Conservation (phyloP, 2,113 vertebrate species). For the Leptobrachium leishanense region DNA sequence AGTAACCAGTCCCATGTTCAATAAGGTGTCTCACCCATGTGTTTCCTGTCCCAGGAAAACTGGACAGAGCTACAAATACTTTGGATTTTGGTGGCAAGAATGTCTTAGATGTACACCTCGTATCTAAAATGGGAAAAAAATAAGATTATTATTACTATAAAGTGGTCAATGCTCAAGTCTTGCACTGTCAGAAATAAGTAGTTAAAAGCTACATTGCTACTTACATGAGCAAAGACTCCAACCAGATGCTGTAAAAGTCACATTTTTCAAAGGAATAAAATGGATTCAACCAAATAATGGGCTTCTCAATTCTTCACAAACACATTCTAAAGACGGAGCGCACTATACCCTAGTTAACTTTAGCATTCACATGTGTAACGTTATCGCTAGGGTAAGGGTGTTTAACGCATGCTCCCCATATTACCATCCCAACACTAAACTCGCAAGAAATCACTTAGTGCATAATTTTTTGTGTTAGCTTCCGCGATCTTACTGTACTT, state of each 20-base stretch:
- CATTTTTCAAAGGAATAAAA: no score
- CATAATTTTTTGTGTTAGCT: no score
- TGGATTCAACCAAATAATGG: no score
- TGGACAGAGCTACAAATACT: slow-evolving; percentile 86
- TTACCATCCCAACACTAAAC: no score
- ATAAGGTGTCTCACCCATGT: slow-evolving; percentile 94
- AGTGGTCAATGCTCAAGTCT: not conserved
- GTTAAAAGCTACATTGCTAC: not conserved
- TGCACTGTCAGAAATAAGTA: not conserved
- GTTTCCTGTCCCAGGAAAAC: slow-evolving; percentile 94
- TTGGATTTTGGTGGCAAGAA: slow-evolving; percentile 86
- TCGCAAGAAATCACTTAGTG: no score
- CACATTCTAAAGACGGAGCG: no score
- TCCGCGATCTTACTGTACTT: no score
- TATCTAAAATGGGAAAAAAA: slow-evolving; percentile 67
- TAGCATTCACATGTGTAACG: no score
- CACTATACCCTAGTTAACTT: no score
- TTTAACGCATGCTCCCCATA: no score
- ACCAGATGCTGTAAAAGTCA: not conserved
- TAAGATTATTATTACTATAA: not conserved
- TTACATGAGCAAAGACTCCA: not conserved
- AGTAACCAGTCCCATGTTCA: slow-evolving; percentile 90
- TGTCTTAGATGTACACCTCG: slow-evolving; percentile 85
- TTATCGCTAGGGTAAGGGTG: no score
- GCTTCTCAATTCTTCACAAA: no score